Conservation (phyloP, 2,797 vertebrate genomes). For the Etheostoma nigrum region DNA sequence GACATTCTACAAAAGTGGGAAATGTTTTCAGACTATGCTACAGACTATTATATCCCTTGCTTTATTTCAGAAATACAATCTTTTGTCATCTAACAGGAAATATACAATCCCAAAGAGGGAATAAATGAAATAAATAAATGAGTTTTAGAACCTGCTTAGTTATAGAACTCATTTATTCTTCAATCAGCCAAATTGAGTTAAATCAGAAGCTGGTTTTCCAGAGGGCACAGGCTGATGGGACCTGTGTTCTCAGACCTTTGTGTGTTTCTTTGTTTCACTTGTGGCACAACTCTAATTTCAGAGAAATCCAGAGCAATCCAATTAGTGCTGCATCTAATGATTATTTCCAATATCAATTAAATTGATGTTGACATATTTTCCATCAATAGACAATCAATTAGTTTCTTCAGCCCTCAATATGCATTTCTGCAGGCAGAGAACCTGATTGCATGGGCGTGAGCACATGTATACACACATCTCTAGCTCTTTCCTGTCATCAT, state of each 20-base stretch:
- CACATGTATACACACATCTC: conserved; percentile 13
- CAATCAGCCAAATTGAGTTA: not conserved
- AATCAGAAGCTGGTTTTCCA: not conserved
- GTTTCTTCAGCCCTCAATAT: conserved; percentile 8
- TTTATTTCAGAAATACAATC: not conserved
- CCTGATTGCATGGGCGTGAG: conserved; percentile 17
- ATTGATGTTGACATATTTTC: not conserved
- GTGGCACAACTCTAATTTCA: not conserved
- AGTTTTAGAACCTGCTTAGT: not conserved
- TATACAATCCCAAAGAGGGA: not conserved
- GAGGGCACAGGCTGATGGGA: no score
- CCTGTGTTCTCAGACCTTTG: no score
- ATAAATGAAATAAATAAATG: not conserved
- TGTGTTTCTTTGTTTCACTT: not conserved
- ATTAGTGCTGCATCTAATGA: not conserved
- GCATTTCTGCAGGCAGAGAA: conserved; percentile 18
- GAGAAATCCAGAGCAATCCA: not conserved
- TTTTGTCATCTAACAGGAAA: not conserved
- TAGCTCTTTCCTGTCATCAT: conserved; percentile 13
- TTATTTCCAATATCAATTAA: not conserved
- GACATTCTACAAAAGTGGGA: not conserved
- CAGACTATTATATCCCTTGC: not conserved
- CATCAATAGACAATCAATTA: not conserved
- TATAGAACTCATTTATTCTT: not conserved
- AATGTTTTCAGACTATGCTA: not conserved